phyloP scores from a whole-genome alignment of 2,888 invertebrate species.

The Prenolepis imparis region DNA sequence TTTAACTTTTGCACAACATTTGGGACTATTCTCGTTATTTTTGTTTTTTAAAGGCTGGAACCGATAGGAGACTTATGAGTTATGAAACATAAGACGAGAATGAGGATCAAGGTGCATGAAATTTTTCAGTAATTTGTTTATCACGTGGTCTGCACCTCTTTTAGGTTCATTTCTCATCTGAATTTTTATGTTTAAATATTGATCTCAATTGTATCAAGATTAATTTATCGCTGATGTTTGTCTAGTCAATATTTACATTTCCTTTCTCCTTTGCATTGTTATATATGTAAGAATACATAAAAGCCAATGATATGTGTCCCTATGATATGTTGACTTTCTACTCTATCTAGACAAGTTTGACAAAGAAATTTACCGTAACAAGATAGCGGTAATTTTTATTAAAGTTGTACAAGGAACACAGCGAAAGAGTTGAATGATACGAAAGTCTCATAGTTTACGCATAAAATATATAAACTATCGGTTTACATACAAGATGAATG shows the following conservation, averaged over 20 bases:
- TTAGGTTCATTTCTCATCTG: too few species aligned
- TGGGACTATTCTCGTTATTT: too few species aligned
- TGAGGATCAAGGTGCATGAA: too few species aligned
- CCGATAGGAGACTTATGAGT: too few species aligned
- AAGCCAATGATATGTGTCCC: not conserved
- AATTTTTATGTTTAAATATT: not conserved
- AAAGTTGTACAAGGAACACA: constrained; percentile 54
- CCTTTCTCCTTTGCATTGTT: not conserved
- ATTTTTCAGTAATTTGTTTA: too few species aligned
- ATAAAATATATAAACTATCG: constrained; percentile 47
- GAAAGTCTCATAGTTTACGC: constrained; percentile 63
- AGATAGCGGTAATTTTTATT: constrained; percentile 62
- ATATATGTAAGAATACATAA: not conserved
- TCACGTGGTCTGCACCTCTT: too few species aligned
- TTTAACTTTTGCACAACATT: too few species aligned
- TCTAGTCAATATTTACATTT: not conserved
- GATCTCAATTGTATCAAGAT: not conserved
- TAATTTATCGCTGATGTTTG: not conserved
- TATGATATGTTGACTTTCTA: not conserved
- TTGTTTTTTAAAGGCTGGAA: too few species aligned
- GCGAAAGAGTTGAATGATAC: constrained; percentile 64
- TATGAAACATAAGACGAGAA: too few species aligned
- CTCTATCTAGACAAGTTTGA: not conserved
- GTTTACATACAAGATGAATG: not conserved
- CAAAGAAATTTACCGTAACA: constrained; percentile 36